Evolutionary conservation across 2,888 invertebrate genomes (phyloP).

Genomic region (Tethea ocularis): DNA sequence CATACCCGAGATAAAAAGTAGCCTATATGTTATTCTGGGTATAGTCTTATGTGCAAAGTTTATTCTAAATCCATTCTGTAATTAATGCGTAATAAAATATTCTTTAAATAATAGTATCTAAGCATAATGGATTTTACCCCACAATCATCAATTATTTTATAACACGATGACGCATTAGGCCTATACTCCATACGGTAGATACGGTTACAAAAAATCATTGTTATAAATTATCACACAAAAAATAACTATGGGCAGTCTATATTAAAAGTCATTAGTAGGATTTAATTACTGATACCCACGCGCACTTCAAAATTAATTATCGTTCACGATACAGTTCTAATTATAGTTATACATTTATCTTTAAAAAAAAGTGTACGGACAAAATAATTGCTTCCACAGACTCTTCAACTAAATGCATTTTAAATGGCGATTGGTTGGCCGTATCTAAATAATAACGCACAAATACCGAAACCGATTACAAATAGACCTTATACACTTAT

Average conservation of each 20-base stretch:
- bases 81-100: no score
- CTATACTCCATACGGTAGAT: background rate
- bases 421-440: background rate
- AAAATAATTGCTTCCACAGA: background rate
- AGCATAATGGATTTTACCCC: background rate
- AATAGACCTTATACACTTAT: background rate
- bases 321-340: slow-evolving; percentile 29
- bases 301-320: slow-evolving; percentile 30
- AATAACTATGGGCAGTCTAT: background rate
- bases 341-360: slow-evolving; percentile 22
- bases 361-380: slow-evolving; percentile 10
- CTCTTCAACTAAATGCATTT: background rate
- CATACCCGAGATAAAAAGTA: no score
- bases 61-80: no score
- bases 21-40: no score
- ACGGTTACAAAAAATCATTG: background rate
- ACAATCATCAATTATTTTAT: background rate
- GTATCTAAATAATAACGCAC: background rate
- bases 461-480: background rate
- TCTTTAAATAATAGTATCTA: no score
- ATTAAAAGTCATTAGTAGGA: background rate
- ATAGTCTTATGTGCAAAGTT: no score
- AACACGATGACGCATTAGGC: background rate
- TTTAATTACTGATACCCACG: slow-evolving; percentile 29
- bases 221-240: background rate